Percentiles rank a stretch among this genome's conserved stretches.
Evolutionary conservation across 2,888 invertebrate species (phyloP).

Genomic region (Aquatica leii): DNA sequence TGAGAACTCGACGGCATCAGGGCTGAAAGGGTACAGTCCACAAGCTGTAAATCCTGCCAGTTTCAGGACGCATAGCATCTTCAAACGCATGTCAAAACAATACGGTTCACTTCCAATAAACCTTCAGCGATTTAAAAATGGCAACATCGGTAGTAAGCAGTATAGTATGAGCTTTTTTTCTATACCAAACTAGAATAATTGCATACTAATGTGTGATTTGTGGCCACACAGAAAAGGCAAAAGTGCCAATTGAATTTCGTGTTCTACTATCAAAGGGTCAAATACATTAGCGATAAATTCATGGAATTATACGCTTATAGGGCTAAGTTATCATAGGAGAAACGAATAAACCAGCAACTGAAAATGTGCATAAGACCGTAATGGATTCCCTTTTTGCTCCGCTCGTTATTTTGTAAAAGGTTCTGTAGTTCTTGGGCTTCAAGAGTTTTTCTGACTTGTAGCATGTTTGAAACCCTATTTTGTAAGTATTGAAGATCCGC

Average conservation of each 20-base stretch:
- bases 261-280: too few relatives aligned
- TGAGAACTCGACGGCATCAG: background rate
- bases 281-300: background rate
- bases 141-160: background rate
- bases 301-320: constrained; percentile 40
- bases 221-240: background rate
- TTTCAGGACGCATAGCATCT: background rate
- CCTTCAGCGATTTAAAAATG: background rate
- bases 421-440: constrained; percentile 17
- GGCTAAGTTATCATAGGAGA: constrained; percentile 42
- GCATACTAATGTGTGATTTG: background rate
- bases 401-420: constrained; percentile 35
- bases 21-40: background rate
- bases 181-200: background rate
- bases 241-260: background rate
- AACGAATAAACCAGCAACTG: constrained; percentile 3
- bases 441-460: background rate
- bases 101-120: background rate
- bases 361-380: constrained; percentile 23
- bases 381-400: constrained; percentile 36
- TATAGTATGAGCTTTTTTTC: too few relatives aligned
- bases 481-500: too few relatives aligned
- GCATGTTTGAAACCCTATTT: too few relatives aligned
- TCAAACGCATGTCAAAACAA: background rate
- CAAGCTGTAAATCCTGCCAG: background rate